These are phyloP conservation scores for Sylvia borin DNA, from an alignment of 2,797 vertebrate species.

Conservation along the genomic window DNA sequence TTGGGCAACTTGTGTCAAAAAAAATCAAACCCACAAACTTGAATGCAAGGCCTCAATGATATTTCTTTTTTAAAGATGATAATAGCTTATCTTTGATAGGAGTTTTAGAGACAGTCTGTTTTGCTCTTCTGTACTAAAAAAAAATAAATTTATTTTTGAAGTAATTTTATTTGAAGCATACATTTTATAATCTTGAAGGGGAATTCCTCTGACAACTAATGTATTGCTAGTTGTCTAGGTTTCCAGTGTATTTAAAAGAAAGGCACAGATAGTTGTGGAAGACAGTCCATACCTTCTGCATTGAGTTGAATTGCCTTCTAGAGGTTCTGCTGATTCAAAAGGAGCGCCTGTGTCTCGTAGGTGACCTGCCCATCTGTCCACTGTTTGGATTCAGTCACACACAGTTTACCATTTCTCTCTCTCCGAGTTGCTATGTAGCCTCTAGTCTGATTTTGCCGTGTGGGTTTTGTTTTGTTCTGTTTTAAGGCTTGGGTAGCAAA, in stretches of 20 bases:
- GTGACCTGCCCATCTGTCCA: not conserved
- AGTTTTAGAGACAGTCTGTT: not conserved
- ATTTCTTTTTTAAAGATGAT: not conserved
- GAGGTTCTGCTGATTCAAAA: not conserved
- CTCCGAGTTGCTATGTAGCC: not conserved
- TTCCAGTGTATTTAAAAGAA: not conserved
- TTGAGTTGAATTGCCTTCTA: not conserved
- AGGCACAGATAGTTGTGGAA: not conserved
- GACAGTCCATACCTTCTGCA: not conserved
- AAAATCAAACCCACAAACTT: not conserved
- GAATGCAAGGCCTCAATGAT: not conserved
- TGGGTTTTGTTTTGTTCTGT: not conserved
- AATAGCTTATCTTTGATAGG: not conserved
- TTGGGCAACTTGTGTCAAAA: not conserved
- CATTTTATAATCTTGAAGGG: not conserved
- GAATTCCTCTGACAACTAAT: not conserved
- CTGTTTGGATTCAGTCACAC: not conserved
- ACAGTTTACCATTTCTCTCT: not conserved
- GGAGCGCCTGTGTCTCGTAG: fast-evolving
- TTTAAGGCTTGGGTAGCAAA: constrained; percentile 93
- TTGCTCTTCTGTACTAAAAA: not conserved
- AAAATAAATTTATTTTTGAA: not conserved
- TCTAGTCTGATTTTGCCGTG: not conserved
- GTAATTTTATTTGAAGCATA: not conserved
- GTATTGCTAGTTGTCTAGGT: not conserved